Evolutionary conservation across 2,888 invertebrate species (phyloP).

Genomic region (Macropis europaea): DNA sequence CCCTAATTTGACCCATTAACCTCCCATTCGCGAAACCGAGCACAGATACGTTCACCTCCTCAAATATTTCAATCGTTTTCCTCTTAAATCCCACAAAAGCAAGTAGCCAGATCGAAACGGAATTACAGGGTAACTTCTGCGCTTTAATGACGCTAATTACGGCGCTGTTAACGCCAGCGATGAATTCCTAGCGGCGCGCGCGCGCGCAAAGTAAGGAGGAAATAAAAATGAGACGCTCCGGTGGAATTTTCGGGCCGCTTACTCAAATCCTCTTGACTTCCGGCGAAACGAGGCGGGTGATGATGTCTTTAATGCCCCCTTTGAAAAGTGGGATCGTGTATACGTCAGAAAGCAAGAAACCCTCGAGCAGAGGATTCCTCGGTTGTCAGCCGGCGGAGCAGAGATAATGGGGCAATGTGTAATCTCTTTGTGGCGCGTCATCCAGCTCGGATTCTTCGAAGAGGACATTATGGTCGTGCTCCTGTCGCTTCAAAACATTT

Average conservation of each 20-base stretch:
- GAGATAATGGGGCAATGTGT: conserved; percentile 29
- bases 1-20: no score
- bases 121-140: no score
- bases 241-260: neutral
- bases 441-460: conserved; percentile 7
- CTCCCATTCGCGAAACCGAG: no score
- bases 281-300: conserved; percentile 15
- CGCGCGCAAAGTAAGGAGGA: no score
- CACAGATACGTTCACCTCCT: no score
- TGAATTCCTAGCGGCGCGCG: neutral
- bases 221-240: neutral
- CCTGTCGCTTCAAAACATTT: conserved; percentile 6
- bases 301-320: conserved; percentile 28
- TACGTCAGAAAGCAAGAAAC: conserved; percentile 1
- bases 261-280: conserved; percentile 6
- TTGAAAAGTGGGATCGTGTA: neutral
- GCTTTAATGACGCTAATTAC: neutral
- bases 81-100: no score
- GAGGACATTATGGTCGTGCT: neutral
- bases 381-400: conserved; percentile 10
- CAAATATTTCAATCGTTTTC: no score
- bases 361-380: neutral
- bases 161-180: neutral
- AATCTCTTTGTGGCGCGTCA: conserved; percentile 19
- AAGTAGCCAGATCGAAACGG: no score